Base-by-base conservation (phyloP, 2,797 vertebrate genomes). In the Cuniculus paca region DNA sequence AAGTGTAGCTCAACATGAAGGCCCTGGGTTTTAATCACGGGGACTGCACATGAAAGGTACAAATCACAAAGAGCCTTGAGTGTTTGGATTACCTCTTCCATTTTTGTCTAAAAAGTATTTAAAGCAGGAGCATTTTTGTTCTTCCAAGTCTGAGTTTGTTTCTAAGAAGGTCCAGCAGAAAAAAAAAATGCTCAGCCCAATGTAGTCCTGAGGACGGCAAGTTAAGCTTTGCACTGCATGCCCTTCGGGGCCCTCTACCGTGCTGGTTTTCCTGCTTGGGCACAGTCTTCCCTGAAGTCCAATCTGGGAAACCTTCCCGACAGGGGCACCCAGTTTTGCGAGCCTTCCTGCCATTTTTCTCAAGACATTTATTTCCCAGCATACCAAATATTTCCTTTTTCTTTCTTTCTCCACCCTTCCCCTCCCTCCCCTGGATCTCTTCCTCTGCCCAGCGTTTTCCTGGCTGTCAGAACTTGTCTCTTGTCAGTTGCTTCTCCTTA, bases 391-490 rank as follows among this genome's bases (percentile, higher is more conserved):
- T 89, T 96, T 97, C 91, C 78, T 93, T 93, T 91, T 88, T 72
- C 87, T 92, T 52, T 83, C 88, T 77, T 80, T 28, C 24, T 7
- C 75, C 39, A 39, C 84, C 61, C 36, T 16, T 17, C 16, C 17
- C 14, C 12, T 8, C 58, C 63, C 22, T 50, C 42, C 52, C 17
- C 17, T 61, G 48, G 63, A 65, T 65, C 36, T 74, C 60, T 94
- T 88, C 81, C 31, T 93, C 42, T 39, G 56, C 0, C 2, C 39
- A 60, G 61, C 17, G n/a, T 81, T 91, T 96, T 61, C 90, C 26
- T 89, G 58, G 74, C 89, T 96, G 93, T 97, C 92, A 58, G 0
- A 0, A 97, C 88, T 95, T 93, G 96, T 88, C 97, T 94, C 86
- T 82, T 39, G 54, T 94, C 88, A 56, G 89, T 48, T 52, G 22